Percentiles rank a stretch among this genome's conserved stretches.
These are phyloP conservation scores for Prostheceraeus crozeri DNA, from an alignment of 2,888 invertebrate genomes.

Conservation along the genomic window DNA sequence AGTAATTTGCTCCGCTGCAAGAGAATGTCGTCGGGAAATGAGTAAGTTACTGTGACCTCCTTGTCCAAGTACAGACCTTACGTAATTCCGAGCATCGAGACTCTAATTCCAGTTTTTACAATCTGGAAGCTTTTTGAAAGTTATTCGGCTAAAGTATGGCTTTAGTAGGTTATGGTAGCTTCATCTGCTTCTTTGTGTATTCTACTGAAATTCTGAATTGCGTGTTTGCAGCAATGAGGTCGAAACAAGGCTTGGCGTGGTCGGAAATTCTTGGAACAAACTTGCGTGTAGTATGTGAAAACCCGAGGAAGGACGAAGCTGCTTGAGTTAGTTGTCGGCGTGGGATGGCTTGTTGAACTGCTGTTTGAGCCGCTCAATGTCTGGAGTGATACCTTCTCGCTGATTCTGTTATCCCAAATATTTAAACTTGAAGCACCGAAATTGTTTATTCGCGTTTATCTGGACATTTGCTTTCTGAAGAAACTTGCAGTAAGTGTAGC, in stretches of 20 bases:
- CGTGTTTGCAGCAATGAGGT: not conserved
- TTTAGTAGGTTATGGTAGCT: not conserved
- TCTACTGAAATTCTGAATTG: not conserved
- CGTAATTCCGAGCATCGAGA: not conserved
- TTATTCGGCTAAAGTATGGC: not conserved
- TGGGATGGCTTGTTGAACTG: not conserved
- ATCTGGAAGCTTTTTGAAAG: not conserved
- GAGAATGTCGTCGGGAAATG: not conserved
- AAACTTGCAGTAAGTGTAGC: not conserved
- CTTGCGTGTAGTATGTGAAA: not conserved
- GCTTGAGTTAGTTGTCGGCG: not conserved
- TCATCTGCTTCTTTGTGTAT: not conserved
- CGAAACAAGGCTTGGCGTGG: not conserved
- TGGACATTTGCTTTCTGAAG: not conserved
- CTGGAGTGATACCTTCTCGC: not conserved
- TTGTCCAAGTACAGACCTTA: slow-evolving; percentile 7
- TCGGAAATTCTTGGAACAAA: not conserved
- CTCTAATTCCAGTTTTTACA: not conserved
- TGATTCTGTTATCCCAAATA: no score
- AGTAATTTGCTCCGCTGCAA: slow-evolving; percentile 2
- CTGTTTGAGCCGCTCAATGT: not conserved
- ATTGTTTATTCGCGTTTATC: not conserved
- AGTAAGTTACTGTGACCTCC: not conserved
- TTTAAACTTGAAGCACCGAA: no score
- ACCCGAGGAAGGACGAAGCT: slow-evolving; percentile 5